Evolutionary conservation across 2,113 vertebrate genomes (phyloP).

Genomic region (Anarrhichthys ocellatus): DNA sequence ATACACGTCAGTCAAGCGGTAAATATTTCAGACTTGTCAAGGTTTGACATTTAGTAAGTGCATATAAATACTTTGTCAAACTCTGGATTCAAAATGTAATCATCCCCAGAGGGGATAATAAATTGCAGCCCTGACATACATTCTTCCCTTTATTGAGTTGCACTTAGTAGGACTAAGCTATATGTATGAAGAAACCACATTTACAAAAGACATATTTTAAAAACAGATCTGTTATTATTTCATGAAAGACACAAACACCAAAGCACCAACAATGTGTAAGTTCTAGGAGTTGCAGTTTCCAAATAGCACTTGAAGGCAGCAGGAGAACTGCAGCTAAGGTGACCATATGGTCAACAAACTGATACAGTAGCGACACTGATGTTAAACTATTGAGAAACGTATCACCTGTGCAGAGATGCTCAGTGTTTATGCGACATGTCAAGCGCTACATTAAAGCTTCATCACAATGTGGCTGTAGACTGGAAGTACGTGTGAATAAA

Average conservation of each 20-base stretch:
- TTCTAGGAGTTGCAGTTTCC: slow-evolving; percentile 1
- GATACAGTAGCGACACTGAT: slow-evolving; percentile 8
- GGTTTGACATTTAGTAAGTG: not conserved
- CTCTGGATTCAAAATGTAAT: not conserved
- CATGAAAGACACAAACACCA: not conserved
- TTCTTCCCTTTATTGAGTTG: not conserved
- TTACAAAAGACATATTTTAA: not conserved
- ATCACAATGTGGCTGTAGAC: not conserved
- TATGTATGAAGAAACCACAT: not conserved
- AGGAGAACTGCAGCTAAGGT: slow-evolving; percentile 14
- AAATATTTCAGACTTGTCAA: slow-evolving; percentile 1
- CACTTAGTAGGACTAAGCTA: not conserved
- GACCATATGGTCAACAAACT: slow-evolving; percentile 31
- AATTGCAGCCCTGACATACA: not conserved
- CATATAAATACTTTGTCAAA: not conserved
- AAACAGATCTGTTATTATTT: not conserved
- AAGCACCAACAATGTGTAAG: not conserved
- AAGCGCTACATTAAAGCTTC: not conserved
- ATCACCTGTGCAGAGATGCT: slow-evolving; percentile 3
- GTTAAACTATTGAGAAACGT: not conserved
- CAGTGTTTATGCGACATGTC: not conserved
- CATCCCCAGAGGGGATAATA: not conserved
- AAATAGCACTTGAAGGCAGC: slow-evolving; percentile 48
- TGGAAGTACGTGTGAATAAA: slow-evolving; percentile 9
- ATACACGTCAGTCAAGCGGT: not conserved